Percentiles rank a stretch among this genome's conserved stretches.
Evolutionary conservation across 92 coral and sea anemone genomes (phyloP).

Genomic region (Heteractis magnifica): DNA sequence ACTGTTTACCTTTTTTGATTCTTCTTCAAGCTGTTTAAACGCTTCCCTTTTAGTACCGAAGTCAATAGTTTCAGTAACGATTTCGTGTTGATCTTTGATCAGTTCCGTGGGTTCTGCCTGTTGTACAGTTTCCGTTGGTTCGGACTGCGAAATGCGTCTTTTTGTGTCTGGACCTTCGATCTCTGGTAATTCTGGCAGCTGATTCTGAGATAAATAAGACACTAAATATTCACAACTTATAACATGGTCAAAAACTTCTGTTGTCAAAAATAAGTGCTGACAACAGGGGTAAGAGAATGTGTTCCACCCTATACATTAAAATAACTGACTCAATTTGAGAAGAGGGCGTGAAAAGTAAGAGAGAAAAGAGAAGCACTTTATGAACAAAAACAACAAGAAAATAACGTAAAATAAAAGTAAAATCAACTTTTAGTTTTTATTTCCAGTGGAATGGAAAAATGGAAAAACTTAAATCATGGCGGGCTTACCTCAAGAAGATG

Average conservation of each 20-base stretch:
- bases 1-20: conserved; percentile 48
- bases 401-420: too few species aligned
- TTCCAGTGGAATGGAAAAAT: background rate
- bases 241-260: background rate
- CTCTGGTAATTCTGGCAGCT: conserved; percentile 22
- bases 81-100: conserved; percentile 29
- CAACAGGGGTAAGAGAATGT: background rate
- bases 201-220: background rate
- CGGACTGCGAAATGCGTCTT: background rate
- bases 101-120: background rate
- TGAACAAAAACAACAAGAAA: too few species aligned
- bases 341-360: too few species aligned
- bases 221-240: background rate
- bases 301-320: background rate
- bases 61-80: conserved; percentile 46
- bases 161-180: conserved; percentile 16
- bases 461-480: background rate
- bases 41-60: conserved; percentile 46
- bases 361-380: too few species aligned
- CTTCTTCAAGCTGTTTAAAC: conserved; percentile 59
- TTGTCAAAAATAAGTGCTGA: too few species aligned
- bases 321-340: too few species aligned
- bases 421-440: too few species aligned
- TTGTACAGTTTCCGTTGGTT: conserved; percentile 9
- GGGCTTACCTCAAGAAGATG: conserved; percentile 61